Conservation (phyloP, 2,888 invertebrate genomes). For the Pollenia griseotomentosa region DNA sequence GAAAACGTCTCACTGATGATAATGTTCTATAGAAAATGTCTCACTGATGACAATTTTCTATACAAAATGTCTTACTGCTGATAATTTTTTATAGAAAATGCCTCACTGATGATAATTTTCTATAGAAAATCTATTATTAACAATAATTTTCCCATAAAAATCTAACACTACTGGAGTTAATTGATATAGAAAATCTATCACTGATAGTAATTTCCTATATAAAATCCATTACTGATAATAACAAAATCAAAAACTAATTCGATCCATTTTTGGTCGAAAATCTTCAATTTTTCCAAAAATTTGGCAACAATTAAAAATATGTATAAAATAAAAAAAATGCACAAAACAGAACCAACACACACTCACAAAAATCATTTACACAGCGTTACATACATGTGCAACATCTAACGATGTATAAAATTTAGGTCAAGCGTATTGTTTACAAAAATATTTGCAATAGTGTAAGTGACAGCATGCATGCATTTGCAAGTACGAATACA, state of each 20-base stretch:
- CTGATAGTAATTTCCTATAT: no score
- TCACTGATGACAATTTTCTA: background rate
- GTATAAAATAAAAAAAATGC: conserved; percentile 36
- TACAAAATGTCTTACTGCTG: background rate
- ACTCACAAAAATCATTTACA: conserved; percentile 29
- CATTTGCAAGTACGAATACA: conserved; percentile 38
- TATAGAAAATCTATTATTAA: background rate
- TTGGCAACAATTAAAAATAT: conserved; percentile 47
- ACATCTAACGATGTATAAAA: conserved; percentile 72
- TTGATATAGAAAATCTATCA: background rate
- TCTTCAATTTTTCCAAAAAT: background rate
- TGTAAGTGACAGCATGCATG: conserved; percentile 68
- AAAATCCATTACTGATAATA: no score
- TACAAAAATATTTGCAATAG: conserved; percentile 81
- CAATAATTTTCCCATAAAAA: no score
- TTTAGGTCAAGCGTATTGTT: conserved; percentile 84
- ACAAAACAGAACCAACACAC: conserved; percentile 56
- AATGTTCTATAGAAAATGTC: no score
- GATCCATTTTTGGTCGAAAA: conserved; percentile 3
- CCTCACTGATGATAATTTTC: background rate
- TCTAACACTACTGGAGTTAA: no score
- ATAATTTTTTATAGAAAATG: background rate
- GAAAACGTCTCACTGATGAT: no score
- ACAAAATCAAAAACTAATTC: no score
- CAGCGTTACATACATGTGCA: conserved; percentile 39